phyloP scores from a whole-genome alignment of 2,888 invertebrate genomes.

The Eupithecia tripunctaria region DNA sequence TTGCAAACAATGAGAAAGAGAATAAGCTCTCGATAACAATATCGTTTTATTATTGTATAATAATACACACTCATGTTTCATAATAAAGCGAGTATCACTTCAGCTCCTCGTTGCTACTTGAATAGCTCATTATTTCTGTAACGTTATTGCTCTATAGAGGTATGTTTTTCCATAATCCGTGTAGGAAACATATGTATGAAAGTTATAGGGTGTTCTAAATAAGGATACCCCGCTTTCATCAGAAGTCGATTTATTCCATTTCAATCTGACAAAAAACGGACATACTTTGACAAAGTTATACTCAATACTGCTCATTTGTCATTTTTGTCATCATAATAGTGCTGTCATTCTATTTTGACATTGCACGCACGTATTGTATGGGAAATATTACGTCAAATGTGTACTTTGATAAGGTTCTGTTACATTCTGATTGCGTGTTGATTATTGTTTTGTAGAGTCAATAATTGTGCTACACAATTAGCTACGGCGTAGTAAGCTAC shows the following conservation, averaged over 20 bases:
- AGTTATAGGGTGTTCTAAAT: constrained; percentile 17
- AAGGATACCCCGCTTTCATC: not conserved
- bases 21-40: constrained; percentile 16
- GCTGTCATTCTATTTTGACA: not conserved
- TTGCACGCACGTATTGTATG: not conserved
- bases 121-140: constrained; percentile 32
- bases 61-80: constrained; percentile 18
- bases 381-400: not conserved
- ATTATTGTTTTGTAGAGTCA: not conserved
- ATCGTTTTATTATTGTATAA: constrained; percentile 12
- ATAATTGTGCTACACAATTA: not conserved
- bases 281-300: not conserved
- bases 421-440: not conserved
- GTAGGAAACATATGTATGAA: not conserved
- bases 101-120: constrained; percentile 24
- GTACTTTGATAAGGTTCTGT: not conserved
- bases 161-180: not conserved
- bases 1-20: constrained; percentile 25
- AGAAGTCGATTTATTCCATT: not conserved
- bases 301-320: no score
- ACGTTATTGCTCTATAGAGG: constrained; percentile 20
- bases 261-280: not conserved
- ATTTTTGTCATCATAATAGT: no score
- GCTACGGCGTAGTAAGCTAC: constrained; percentile 2
- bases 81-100: constrained; percentile 24